phyloP scores from a whole-genome alignment of 1,140 invertebrate species.

The Telenomus remus region DNA sequence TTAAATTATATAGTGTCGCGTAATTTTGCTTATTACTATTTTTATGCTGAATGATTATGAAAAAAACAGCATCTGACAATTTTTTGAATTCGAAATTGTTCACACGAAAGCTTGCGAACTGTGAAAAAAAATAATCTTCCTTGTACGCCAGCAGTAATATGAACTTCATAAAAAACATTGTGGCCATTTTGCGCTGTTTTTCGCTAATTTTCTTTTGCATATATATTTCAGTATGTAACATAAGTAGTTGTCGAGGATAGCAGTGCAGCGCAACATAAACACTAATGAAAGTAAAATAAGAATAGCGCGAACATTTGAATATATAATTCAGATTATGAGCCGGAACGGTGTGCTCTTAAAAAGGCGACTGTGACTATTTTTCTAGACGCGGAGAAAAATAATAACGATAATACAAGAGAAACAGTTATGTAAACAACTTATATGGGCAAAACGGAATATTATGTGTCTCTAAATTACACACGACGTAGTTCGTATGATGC shows the following conservation, averaged over 20 bases:
- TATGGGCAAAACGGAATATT: background rate
- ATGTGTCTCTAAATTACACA: background rate
- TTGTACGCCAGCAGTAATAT: too few relatives aligned
- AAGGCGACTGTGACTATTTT: background rate
- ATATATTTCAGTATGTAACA: too few relatives aligned
- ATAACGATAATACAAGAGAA: background rate
- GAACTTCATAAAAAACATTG: too few relatives aligned
- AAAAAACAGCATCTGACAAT: too few relatives aligned
- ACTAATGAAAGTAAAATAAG: conserved; percentile 1
- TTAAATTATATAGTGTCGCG: background rate
- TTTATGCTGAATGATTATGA: too few relatives aligned
- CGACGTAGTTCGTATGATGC: background rate
- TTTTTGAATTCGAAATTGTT: too few relatives aligned
- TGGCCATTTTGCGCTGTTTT: too few relatives aligned
- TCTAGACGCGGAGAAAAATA: background rate
- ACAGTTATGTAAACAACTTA: background rate
- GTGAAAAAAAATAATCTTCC: too few relatives aligned
- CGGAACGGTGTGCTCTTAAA: background rate
- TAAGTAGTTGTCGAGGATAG: too few relatives aligned
- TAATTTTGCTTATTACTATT: too few relatives aligned
- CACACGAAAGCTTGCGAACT: too few relatives aligned
- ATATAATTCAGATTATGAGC: background rate
- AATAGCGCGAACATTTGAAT: background rate
- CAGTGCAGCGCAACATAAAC: background rate
- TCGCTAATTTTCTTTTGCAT: too few relatives aligned